Conservation (phyloP, 2,797 vertebrate species). For the Acanthis flammea region DNA sequence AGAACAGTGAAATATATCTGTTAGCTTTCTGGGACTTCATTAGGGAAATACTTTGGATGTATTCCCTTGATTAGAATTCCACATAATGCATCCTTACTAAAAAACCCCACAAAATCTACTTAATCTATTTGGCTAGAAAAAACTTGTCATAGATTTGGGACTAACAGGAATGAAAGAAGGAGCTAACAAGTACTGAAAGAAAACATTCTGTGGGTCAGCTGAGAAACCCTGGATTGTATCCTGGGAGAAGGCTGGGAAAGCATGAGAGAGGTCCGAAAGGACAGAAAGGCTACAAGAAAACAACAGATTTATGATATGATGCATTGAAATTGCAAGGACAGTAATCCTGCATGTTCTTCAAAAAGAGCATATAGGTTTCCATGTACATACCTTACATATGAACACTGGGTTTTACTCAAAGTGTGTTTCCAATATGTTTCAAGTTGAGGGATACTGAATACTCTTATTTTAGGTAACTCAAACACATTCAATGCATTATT, state of each 20-base stretch:
- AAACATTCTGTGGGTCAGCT: background rate
- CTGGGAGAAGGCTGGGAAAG: background rate
- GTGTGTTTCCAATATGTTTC: background rate
- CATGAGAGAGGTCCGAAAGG: background rate
- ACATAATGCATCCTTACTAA: background rate
- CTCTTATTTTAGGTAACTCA: background rate
- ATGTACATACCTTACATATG: background rate
- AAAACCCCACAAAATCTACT: background rate
- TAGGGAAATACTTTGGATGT: background rate
- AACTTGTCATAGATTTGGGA: background rate
- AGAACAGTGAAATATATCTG: background rate
- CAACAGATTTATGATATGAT: background rate
- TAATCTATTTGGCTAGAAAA: background rate
- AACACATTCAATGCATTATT: background rate
- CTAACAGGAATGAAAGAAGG: background rate
- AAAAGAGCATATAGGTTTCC: background rate
- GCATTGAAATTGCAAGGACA: background rate
- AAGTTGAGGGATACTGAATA: background rate
- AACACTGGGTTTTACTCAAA: background rate
- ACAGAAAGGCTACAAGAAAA: background rate
- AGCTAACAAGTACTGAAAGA: background rate
- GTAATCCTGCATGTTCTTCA: background rate
- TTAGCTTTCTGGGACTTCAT: background rate
- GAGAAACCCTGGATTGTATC: background rate
- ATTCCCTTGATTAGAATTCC: background rate